A percentile compares a stretch with the other conserved stretches of the same genome.
phyloP scores from a whole-genome alignment of 2,888 invertebrate species.

The Leptopterna dolabrata region DNA sequence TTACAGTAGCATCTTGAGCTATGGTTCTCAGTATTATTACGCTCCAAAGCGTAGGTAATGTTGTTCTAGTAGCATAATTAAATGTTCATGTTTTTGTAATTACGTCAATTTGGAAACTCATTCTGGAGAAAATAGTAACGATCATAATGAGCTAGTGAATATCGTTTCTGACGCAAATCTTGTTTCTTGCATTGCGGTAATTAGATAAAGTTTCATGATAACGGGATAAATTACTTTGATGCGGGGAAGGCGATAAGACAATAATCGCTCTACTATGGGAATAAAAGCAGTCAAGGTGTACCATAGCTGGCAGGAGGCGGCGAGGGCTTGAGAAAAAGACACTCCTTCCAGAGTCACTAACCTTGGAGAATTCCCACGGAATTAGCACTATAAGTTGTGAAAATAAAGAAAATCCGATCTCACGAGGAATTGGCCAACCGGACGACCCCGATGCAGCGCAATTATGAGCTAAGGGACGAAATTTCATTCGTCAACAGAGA shows the following conservation, averaged over 20 bases:
- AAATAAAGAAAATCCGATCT: slow-evolving; percentile 34
- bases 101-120: too few relatives aligned
- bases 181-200: too few relatives aligned
- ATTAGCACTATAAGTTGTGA: slow-evolving; percentile 21
- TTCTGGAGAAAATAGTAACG: too few relatives aligned
- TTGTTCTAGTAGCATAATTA: too few relatives aligned
- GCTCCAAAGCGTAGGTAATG: too few relatives aligned
- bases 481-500: background rate
- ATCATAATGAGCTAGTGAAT: too few relatives aligned
- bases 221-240: background rate
- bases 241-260: background rate
- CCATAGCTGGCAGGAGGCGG: background rate
- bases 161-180: too few relatives aligned
- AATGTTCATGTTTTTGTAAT: too few relatives aligned
- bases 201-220: background rate
- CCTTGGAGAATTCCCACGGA: slow-evolving; percentile 37
- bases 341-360: slow-evolving; percentile 34
- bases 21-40: too few relatives aligned
- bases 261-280: background rate
- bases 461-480: slow-evolving; percentile 24
- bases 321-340: background rate
- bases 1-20: too few relatives aligned
- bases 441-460: slow-evolving; percentile 13
- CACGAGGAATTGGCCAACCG: slow-evolving; percentile 35
- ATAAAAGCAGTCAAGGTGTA: background rate